A percentile compares a stretch with the other conserved stretches of the same genome.
Evolutionary conservation across 2,888 invertebrate species (phyloP).

Genomic region (Venusia cambrica): DNA sequence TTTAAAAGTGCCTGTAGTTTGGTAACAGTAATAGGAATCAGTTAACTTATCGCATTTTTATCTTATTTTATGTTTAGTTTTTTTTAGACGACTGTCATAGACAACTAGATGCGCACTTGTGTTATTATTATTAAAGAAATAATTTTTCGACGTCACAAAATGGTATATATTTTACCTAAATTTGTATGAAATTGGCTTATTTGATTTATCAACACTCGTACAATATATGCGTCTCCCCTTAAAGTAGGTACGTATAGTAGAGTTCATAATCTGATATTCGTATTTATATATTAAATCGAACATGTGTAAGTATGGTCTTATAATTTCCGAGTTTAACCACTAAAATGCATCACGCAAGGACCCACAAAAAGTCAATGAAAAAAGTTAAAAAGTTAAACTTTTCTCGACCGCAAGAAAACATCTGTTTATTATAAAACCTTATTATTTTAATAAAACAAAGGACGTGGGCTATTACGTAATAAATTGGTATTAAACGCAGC

Average conservation of each 20-base stretch:
- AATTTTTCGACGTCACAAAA: too few relatives aligned
- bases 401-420: slow-evolving; percentile 27
- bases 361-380: slow-evolving; percentile 1
- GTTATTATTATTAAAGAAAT: too few relatives aligned
- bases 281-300: too few relatives aligned
- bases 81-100: slow-evolving; percentile 6
- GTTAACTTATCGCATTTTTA: slow-evolving; percentile 29
- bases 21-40: slow-evolving; percentile 33
- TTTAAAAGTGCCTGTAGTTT: slow-evolving; percentile 48
- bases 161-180: too few relatives aligned
- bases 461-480: slow-evolving; percentile 34
- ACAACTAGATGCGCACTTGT: background rate
- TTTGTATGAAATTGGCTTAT: too few relatives aligned
- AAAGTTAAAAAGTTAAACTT: slow-evolving; percentile 2
- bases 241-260: too few relatives aligned
- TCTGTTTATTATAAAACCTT: slow-evolving; percentile 28
- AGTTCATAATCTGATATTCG: too few relatives aligned
- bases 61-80: slow-evolving; percentile 16
- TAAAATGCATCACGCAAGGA: slow-evolving; percentile 6
- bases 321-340: too few relatives aligned
- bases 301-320: too few relatives aligned
- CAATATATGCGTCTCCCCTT: too few relatives aligned
- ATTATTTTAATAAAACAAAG: slow-evolving; percentile 28
- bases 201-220: too few relatives aligned
- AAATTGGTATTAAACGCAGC: slow-evolving; percentile 32